These are phyloP conservation scores for Psilanteris sp. DNA, from an alignment of 1,140 invertebrate species.

Conservation along the genomic window DNA sequence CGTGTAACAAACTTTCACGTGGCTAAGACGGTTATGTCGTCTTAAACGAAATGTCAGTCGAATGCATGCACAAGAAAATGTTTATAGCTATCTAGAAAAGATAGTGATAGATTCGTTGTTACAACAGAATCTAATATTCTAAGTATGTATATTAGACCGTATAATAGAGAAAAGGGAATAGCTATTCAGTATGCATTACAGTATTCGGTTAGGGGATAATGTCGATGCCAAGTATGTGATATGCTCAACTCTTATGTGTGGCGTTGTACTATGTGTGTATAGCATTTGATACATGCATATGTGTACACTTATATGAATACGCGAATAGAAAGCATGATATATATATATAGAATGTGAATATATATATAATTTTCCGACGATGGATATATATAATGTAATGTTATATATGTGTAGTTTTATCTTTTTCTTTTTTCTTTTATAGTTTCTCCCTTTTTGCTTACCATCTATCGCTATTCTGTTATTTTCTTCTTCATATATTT, in stretches of 20 bases:
- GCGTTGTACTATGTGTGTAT: background rate
- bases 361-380: no score
- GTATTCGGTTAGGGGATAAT: constrained; percentile 73
- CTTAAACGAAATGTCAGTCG: constrained; percentile 49
- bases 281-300: constrained; percentile 14
- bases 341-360: no score
- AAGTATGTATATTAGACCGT: constrained; percentile 73
- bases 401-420: no score
- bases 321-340: constrained; percentile 41
- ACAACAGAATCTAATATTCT: constrained; percentile 72
- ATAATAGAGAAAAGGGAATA: constrained; percentile 74
- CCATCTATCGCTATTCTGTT: no score
- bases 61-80: constrained; percentile 21
- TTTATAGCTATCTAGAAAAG: constrained; percentile 22
- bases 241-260: constrained; percentile 50
- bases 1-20: no score
- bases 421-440: no score
- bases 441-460: no score
- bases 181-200: constrained; percentile 79
- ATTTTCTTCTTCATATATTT: no score
- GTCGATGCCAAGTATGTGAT: constrained; percentile 71
- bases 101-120: constrained; percentile 75
- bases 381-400: no score
- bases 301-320: constrained; percentile 40
- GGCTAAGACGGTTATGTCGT: no score